Base-by-base conservation (phyloP, 2,888 invertebrate genomes). In the Thelaira solivaga region DNA sequence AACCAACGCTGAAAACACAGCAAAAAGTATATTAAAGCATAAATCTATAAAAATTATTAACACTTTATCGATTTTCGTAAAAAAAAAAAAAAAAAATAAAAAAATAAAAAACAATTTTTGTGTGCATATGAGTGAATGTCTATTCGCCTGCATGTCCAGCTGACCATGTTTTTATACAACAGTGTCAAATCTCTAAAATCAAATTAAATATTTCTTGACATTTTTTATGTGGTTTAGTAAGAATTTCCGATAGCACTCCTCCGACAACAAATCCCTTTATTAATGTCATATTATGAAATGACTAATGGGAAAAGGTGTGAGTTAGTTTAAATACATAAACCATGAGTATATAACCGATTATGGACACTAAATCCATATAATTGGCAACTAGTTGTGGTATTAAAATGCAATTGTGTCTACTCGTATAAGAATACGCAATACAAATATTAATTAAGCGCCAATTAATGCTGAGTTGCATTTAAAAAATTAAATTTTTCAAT, bases 31-130 rank as follows among this genome's bases (percentile, higher is more conserved):
- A 55, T 47, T 55, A 64, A 39, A 39, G 26, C 22, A 36, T 31
- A 18, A 72, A 64, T 64, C 55, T 47, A 49, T 47, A 64, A 65
- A 6, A 73, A 65, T 73, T 73, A 73, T 64, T 73, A 73, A 73
- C 73, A 24, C 41, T 64, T 65, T 73, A 73, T 73, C 59, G 73
- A 57, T 57, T 73, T 71, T 36, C n/a, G 29, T n/a, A 13, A 51
- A 59, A 59, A 39, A 22, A 47, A 36, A 62, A 26, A 36, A 59
- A 39, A 1, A 22, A 41, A 4, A 59, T 1, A 8, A 29, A 45
- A 20, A 41, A 1, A 43, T 18, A 20, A 29, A 26, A 16, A 5
- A 11, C 6, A 18, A 29, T 18, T 11, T 49, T 3, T 29, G 36
- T 11, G 8, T n/a, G 55, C 13, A 24, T 36, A 13, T 20, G 4